A percentile compares a stretch with the other conserved stretches of the same genome.
phyloP scores from a whole-genome alignment of 2,797 vertebrate genomes.

The Sebastes reedi region DNA sequence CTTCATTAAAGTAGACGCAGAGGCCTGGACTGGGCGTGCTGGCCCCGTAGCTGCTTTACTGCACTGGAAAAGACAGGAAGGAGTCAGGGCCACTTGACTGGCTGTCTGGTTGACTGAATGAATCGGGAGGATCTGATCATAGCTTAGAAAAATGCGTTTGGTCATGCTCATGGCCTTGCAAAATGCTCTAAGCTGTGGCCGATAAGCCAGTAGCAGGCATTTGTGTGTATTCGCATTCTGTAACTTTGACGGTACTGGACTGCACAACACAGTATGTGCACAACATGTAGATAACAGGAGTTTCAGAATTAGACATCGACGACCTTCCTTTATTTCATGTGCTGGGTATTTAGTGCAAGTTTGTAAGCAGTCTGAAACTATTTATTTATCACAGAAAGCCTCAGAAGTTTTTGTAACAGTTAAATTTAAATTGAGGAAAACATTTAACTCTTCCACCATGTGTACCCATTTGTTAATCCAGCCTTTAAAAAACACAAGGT shows the following conservation, averaged over 20 bases:
- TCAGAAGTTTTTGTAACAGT: background rate
- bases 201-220: constrained; percentile 49
- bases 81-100: constrained; percentile 58
- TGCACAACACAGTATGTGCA: background rate
- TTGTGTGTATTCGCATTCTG: constrained; percentile 16
- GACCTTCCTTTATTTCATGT: background rate
- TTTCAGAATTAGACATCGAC: background rate
- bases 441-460: background rate
- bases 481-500: background rate
- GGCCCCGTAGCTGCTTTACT: constrained; percentile 31
- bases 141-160: constrained; percentile 68
- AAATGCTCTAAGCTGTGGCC: constrained; percentile 51
- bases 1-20: constrained; percentile 31
- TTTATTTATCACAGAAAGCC: background rate
- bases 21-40: constrained; percentile 31
- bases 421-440: background rate
- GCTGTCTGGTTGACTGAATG: constrained; percentile 47
- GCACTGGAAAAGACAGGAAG: constrained; percentile 56
- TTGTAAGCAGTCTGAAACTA: background rate
- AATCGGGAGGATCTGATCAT: constrained; percentile 65
- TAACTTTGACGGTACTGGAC: constrained; percentile 9
- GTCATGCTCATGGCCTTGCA: constrained; percentile 58
- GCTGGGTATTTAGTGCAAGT: background rate
- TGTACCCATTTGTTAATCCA: background rate
- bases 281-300: background rate